phyloP scores from a whole-genome alignment of 1,140 invertebrate species.

The Drosophila guanche region DNA sequence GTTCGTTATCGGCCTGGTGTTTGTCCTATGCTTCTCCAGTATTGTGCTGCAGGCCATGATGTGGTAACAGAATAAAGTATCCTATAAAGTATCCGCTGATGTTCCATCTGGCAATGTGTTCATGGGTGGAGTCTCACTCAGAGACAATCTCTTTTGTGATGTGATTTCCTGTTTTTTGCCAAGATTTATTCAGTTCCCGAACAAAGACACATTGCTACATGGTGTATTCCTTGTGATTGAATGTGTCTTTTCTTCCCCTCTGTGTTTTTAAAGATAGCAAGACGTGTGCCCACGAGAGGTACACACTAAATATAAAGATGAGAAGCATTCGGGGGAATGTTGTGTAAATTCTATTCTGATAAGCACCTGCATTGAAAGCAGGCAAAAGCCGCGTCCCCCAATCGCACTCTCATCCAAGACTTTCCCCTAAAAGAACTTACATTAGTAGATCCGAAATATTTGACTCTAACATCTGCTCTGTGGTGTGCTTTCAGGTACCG shows the following conservation, averaged over 20 bases:
- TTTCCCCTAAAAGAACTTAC: not conserved
- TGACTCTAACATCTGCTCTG: slow-evolving; percentile 3
- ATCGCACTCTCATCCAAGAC: no score
- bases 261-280: not conserved
- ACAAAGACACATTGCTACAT: slow-evolving; percentile 29
- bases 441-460: slow-evolving; percentile 12
- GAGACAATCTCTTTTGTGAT: slow-evolving; percentile 30
- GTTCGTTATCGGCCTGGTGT: slow-evolving; percentile 38
- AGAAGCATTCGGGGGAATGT: no score
- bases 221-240: slow-evolving; percentile 12
- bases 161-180: slow-evolving; percentile 60
- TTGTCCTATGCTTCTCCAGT: slow-evolving; percentile 46
- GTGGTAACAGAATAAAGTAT: slow-evolving; percentile 52
- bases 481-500: slow-evolving; percentile 86
- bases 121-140: slow-evolving; percentile 11
- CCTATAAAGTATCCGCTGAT: slow-evolving; percentile 4
- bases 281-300: no score
- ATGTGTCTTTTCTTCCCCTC: not conserved
- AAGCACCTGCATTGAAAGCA: no score
- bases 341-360: no score
- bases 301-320: no score
- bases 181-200: slow-evolving; percentile 41
- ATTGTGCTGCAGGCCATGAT: slow-evolving; percentile 40
- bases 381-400: no score
- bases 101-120: not conserved